Base-by-base conservation (phyloP, 30 jellyfish, hydroid and myxozoan genomes). In the Aurelia aurita region DNA sequence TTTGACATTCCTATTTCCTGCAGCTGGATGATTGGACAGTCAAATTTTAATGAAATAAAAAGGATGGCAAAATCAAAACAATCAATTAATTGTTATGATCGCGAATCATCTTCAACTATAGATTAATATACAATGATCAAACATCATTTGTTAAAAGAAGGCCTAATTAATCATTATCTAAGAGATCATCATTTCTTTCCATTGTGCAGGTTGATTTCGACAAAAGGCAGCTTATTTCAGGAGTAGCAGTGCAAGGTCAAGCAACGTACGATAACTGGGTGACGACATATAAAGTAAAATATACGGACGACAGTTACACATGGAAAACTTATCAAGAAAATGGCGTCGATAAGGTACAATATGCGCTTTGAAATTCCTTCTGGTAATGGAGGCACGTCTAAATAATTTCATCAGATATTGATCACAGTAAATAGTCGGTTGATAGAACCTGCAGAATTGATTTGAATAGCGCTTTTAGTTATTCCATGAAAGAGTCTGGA, bases 171-270 rank as follows among this genome's bases (percentile, higher is more conserved):
- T 26, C 0, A 11, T 12, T 4, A 45, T 2, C 29, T 1, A 3
- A 31, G 23, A 8, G 60, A 23, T 58, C 28, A 16, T 25, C 3
- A 54, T 6, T 39, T 7, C 0, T 39, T 8, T 39, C 51, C 15
- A 15, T 39, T 39, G 7, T 39, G 51, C 78, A 91, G 94, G 82
- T 91, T 63, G 89, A 91, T 66, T 59, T 91, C 72, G 95, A 81
- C 26, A 35, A 35, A 13, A 55, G 58, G 55, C 65, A 39, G 28
- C 58, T 80, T 27, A 49, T 91, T 2, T 67, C 87, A 32, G 98
- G 90, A 7, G 85, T 91, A 13, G 87, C 98, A 21, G 67, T 96
- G 7, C 98, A 91, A 61, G 98, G 98, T 26, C 87, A 89, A 23
- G 85, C 95, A 8, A 69, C 90, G 1, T 79, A 82, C 19, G 87